phyloP scores from a whole-genome alignment of 1,140 invertebrate species.

The Caenorhabditis briggsae region DNA sequence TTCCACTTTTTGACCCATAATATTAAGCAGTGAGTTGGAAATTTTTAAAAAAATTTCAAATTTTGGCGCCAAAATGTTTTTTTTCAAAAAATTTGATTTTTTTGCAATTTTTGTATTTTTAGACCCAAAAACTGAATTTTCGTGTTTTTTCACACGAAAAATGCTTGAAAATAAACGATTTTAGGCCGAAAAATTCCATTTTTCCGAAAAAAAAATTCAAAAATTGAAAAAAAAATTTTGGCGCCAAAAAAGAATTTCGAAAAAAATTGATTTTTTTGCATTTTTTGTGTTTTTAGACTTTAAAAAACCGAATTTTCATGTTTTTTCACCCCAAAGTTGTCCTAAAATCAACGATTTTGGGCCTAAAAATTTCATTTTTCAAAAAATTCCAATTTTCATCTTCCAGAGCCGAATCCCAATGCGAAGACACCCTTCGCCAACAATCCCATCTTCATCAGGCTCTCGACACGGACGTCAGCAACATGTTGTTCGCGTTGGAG shows the following conservation, averaged over 20 bases:
- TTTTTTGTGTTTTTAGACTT: too few species aligned
- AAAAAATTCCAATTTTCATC: too few species aligned
- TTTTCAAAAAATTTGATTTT: too few species aligned
- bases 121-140: too few species aligned
- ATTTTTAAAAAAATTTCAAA: not conserved
- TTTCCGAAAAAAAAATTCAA: slow-evolving; percentile 1
- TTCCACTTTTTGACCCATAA: slow-evolving; percentile 67
- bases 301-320: too few species aligned
- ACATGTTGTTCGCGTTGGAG: slow-evolving; percentile 53
- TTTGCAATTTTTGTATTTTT: too few species aligned
- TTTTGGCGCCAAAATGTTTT: too few species aligned
- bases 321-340: too few species aligned
- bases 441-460: slow-evolving; percentile 53
- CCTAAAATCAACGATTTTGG: slow-evolving; percentile 7
- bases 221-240: not conserved
- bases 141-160: too few species aligned
- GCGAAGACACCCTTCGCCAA: slow-evolving; percentile 50
- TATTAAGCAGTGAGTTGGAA: slow-evolving; percentile 62
- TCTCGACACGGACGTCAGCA: slow-evolving; percentile 57
- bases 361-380: not conserved
- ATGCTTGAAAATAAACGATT: not conserved
- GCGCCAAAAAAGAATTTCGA: too few species aligned
- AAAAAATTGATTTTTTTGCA: too few species aligned
- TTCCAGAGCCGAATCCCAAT: slow-evolving; percentile 63
- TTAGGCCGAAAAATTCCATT: not conserved